Base-by-base conservation (phyloP, 2,113 vertebrate species). In the Axis porcinus region DNA sequence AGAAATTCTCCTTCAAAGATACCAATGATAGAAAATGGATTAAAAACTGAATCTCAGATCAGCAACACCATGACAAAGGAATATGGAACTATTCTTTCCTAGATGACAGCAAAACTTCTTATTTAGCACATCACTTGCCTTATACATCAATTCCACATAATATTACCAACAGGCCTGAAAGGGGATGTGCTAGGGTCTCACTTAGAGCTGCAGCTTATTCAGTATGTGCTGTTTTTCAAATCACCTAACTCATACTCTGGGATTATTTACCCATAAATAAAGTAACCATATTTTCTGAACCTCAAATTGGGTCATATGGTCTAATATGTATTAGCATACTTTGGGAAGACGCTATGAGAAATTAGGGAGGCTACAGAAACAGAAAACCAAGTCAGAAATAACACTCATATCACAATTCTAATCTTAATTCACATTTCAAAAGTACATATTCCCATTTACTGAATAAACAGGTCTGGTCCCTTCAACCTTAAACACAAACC, bases 331-430 rank as follows among this genome's bases (percentile, higher is more conserved):
- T 93, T 86, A 97, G 89, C 93, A 96, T 70, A 93, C 57, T 94
- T 98, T 94, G 97, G 91, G 89, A 97, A 93, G 89, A 84, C 83
- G 94, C 57, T 95, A 19, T 86, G 86, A 97, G 78, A 96, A 97
- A 95, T 74, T 50, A 50, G 52, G 45, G 97, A 95, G 94, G 91
- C 96, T 97, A 95, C 93, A 96, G 96, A 97, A 98, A 97, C 93
- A 95, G 96, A 97, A 96, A 97, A 95, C 45, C 25, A 52, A 96
- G 60, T 93, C 96, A 95, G 97, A 97, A 98, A 97, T 95, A 97
- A 97, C 97, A 94, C 60, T 96, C 45, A 17, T 86, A 88, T 91
- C 91, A 89, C 78, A 89, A 57, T 89, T 83, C 54, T 96, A 95
- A 91, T 88, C 91, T 96, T 95, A 97, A 94, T 97, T 97, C 96